Evolutionary conservation across 2,888 invertebrate genomes (phyloP).

Genomic region (Drosophila robusta): DNA sequence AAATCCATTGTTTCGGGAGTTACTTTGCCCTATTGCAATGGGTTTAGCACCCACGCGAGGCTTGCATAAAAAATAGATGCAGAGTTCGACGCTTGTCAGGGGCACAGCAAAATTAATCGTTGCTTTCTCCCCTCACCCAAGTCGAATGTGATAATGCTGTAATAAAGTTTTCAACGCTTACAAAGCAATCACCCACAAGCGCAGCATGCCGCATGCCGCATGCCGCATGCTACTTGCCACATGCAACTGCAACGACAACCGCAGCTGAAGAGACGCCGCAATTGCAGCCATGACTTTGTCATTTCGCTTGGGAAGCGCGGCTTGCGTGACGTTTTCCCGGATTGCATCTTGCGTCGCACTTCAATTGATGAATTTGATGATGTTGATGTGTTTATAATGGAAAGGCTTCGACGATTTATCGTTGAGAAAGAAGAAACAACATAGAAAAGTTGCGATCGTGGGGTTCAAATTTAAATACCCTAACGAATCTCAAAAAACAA

Average conservation of each 20-base stretch:
- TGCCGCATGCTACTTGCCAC: slow-evolving; percentile 47
- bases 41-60: slow-evolving; percentile 28
- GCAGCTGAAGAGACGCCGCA: slow-evolving; percentile 12
- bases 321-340: slow-evolving; percentile 57
- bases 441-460: not conserved
- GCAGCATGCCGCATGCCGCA: slow-evolving; percentile 14
- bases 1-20: slow-evolving; percentile 43
- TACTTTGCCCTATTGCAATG: slow-evolving; percentile 16
- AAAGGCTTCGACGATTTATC: slow-evolving; percentile 27
- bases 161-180: slow-evolving; percentile 73
- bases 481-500: not conserved
- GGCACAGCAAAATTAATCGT: slow-evolving; percentile 55
- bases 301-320: slow-evolving; percentile 32
- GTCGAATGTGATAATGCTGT: slow-evolving; percentile 54
- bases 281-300: slow-evolving; percentile 55
- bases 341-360: slow-evolving; percentile 41
- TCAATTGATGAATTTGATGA: slow-evolving; percentile 60
- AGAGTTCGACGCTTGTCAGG: slow-evolving; percentile 16
- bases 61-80: slow-evolving; percentile 13
- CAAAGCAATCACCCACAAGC: slow-evolving; percentile 47
- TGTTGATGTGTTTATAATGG: slow-evolving; percentile 58
- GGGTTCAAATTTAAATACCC: not conserved
- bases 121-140: slow-evolving; percentile 22
- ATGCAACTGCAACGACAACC: slow-evolving; percentile 20
- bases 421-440: not conserved